phyloP scores from a whole-genome alignment of 2,113 vertebrate species.

The Geococcyx californianus region DNA sequence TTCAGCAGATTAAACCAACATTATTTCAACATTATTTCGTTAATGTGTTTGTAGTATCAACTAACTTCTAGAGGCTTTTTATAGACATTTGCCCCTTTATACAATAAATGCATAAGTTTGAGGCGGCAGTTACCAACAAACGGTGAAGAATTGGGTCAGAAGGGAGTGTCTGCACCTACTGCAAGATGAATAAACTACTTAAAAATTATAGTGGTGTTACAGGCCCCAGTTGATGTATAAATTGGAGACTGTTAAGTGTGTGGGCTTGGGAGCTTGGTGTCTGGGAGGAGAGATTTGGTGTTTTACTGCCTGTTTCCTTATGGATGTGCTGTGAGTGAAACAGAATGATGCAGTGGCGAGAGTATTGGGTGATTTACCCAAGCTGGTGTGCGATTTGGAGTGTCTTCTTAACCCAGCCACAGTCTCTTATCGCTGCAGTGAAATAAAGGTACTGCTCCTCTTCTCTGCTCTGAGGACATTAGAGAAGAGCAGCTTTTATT shows the following conservation, averaged over 20 bases:
- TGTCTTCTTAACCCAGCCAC: not conserved
- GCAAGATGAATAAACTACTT: not conserved
- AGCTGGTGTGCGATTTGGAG: not conserved
- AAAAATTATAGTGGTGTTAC: not conserved
- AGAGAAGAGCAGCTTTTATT: not conserved
- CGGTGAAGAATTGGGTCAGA: not conserved
- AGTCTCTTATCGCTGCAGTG: not conserved
- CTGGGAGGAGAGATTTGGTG: not conserved
- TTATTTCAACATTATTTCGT: not conserved
- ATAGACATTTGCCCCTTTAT: not conserved
- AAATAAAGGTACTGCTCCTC: not conserved
- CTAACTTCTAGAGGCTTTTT: not conserved
- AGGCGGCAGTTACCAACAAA: not conserved
- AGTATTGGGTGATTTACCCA: not conserved
- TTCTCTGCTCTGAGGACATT: not conserved
- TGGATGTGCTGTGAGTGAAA: not conserved
- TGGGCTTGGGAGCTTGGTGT: not conserved
- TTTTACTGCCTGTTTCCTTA: not conserved
- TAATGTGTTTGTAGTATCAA: not conserved
- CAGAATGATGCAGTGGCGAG: accelerated
- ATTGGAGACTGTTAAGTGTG: not conserved
- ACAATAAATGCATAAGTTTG: not conserved
- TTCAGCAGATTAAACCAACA: not conserved
- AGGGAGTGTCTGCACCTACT: not conserved
- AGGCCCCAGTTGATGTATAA: accelerated